Evolutionary conservation across 2,888 invertebrate genomes (phyloP).

Genomic region (Cremastinae sp.): DNA sequence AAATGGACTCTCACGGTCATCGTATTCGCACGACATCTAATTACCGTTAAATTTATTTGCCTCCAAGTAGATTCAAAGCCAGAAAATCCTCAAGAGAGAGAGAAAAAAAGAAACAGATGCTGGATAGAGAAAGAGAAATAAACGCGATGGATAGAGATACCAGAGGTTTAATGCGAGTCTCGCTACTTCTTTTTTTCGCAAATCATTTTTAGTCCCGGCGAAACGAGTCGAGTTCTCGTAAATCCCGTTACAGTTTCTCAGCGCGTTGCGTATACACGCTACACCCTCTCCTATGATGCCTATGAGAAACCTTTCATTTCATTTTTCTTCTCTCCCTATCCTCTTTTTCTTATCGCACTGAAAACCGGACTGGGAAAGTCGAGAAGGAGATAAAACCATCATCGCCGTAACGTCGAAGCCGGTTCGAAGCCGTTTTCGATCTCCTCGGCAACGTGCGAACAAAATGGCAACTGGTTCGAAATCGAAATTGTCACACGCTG

Average conservation of each 20-base stretch:
- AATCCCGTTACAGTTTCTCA: conserved; percentile 49
- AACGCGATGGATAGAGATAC: conserved; percentile 19
- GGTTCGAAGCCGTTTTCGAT: conserved; percentile 49
- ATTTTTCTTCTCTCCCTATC: conserved; percentile 19
- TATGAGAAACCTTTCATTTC: conserved; percentile 33
- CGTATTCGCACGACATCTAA: conserved; percentile 72
- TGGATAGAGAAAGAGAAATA: background rate
- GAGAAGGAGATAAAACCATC: conserved; percentile 9
- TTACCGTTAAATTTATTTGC: conserved; percentile 71
- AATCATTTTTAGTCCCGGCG: background rate
- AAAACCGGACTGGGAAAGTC: conserved; percentile 41
- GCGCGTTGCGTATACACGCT: background rate
- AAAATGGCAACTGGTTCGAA: conserved; percentile 58
- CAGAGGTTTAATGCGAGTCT: conserved; percentile 3
- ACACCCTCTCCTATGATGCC: conserved; percentile 28
- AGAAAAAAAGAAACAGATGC: conserved; percentile 15
- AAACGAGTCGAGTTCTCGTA: conserved; percentile 44
- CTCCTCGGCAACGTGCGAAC: conserved; percentile 29
- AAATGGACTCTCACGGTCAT: conserved; percentile 71
- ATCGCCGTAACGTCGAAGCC: conserved; percentile 41
- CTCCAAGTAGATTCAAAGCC: conserved; percentile 52
- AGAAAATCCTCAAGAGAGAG: conserved; percentile 4
- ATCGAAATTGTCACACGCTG: conserved; percentile 58
- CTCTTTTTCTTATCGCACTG: conserved; percentile 49
- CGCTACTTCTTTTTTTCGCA: conserved; percentile 3